Percentiles rank a stretch among this genome's conserved stretches.
phyloP scores from a whole-genome alignment of 2,888 invertebrate species.

The Andrena bicolor region DNA sequence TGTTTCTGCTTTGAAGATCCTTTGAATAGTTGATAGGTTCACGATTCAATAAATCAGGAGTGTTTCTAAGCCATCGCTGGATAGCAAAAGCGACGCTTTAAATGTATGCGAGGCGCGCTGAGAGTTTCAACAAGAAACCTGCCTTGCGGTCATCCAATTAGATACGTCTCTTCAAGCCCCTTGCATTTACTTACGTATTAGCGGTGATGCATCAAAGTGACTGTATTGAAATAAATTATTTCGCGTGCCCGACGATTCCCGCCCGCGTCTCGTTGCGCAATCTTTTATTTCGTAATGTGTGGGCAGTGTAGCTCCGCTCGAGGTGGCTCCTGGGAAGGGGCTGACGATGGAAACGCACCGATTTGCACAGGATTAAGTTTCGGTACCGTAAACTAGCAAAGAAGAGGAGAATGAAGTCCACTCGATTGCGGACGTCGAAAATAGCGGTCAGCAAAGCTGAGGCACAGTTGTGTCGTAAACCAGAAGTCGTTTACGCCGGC shows the following conservation, averaged over 20 bases:
- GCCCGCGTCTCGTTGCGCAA: not conserved
- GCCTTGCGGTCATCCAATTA: constrained; percentile 59
- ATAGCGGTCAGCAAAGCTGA: too few species aligned
- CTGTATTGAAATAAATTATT: not conserved
- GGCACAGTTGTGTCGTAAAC: not conserved
- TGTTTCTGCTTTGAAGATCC: not conserved
- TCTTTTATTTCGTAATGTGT: not conserved
- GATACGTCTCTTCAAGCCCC: constrained; percentile 32
- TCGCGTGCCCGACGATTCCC: constrained; percentile 2
- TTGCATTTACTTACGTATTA: constrained; percentile 34
- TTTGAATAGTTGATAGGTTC: not conserved
- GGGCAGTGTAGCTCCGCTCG: not conserved
- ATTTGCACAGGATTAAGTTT: too few species aligned
- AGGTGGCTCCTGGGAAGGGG: constrained; percentile 6
- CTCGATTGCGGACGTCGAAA: too few species aligned
- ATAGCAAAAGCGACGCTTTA: constrained; percentile 12
- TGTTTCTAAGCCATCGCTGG: constrained; percentile 31
- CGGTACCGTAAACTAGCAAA: too few species aligned
- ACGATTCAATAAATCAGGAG: not conserved
- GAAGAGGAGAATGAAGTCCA: too few species aligned
- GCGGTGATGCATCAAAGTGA: constrained; percentile 31
- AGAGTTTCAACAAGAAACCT: constrained; percentile 61
- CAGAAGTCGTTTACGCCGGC: not conserved
- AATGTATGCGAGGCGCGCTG: constrained; percentile 54
- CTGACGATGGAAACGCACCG: constrained; percentile 1